Conservation (phyloP, 2,797 vertebrate species). For the Falco rusticolus region DNA sequence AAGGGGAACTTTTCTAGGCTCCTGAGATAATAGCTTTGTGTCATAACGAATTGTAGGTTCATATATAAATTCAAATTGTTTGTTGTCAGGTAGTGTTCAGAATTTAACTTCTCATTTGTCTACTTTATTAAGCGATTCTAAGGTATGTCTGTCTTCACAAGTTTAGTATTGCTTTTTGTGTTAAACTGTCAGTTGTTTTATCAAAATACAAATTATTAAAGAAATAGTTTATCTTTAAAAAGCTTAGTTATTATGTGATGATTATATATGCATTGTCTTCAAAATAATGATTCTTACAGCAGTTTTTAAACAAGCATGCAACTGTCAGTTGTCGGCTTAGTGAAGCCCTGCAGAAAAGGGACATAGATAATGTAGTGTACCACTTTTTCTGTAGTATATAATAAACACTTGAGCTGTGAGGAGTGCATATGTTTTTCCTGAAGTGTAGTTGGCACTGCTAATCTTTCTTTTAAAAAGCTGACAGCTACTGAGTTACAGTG, state of each 20-base stretch:
- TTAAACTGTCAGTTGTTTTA: not conserved
- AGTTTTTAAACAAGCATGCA: not conserved
- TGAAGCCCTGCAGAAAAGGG: not conserved
- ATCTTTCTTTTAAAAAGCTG: conserved; percentile 1
- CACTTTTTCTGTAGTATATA: not conserved
- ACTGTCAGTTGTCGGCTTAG: conserved; percentile 9
- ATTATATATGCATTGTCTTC: not conserved
- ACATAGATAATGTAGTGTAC: not conserved
- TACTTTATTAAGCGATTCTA: not conserved
- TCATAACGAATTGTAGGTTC: not conserved
- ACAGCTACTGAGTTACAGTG: not conserved
- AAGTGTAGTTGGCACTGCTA: conserved; percentile 11
- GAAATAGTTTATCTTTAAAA: not conserved
- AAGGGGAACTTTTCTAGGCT: not conserved
- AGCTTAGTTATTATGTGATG: not conserved
- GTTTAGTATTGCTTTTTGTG: not conserved
- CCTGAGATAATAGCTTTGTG: not conserved
- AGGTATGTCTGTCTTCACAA: not conserved
- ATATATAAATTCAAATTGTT: not conserved
- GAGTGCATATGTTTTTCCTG: conserved; percentile 20
- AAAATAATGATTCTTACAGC: not conserved
- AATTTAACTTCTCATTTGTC: not conserved
- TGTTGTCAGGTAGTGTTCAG: not conserved
- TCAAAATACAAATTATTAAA: not conserved
- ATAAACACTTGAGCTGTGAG: conserved; percentile 18